Evolutionary conservation across 2,888 invertebrate genomes (phyloP).

Genomic region (Helobdella robusta): DNA sequence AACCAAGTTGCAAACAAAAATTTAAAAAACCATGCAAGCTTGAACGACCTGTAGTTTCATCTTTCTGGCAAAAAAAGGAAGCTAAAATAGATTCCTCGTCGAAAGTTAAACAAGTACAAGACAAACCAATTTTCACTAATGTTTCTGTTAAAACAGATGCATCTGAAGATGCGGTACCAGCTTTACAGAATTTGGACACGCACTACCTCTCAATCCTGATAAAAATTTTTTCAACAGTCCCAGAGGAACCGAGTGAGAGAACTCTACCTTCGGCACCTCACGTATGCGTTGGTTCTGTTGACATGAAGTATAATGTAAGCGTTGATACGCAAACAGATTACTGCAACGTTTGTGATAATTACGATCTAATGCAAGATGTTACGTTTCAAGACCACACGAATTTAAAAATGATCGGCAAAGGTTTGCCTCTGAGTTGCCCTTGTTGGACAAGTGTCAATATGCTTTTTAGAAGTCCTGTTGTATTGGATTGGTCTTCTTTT

Average conservation of each 20-base stretch:
- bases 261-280: neutral
- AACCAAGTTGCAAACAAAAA: neutral
- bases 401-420: neutral
- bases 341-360: neutral
- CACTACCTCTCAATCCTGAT: neutral
- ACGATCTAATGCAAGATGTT: constrained; percentile 14
- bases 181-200: too few relatives aligned
- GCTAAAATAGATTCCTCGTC: neutral
- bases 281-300: neutral
- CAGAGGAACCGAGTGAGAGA: neutral
- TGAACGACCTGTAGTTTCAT: neutral
- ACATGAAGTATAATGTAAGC: neutral
- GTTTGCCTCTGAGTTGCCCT: neutral
- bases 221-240: neutral
- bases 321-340: constrained; percentile 3
- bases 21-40: neutral
- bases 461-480: neutral
- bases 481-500: constrained; percentile 14
- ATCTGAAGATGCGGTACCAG: too few relatives aligned
- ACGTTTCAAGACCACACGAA: constrained; percentile 4
- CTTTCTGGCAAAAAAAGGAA: neutral
- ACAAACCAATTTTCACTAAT: too few relatives aligned
- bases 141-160: too few relatives aligned
- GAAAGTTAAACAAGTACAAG: too few relatives aligned
- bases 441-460: neutral